These are phyloP conservation scores for Magallana gigas DNA, from an alignment of 1,140 invertebrate genomes.

Conservation along the genomic window DNA sequence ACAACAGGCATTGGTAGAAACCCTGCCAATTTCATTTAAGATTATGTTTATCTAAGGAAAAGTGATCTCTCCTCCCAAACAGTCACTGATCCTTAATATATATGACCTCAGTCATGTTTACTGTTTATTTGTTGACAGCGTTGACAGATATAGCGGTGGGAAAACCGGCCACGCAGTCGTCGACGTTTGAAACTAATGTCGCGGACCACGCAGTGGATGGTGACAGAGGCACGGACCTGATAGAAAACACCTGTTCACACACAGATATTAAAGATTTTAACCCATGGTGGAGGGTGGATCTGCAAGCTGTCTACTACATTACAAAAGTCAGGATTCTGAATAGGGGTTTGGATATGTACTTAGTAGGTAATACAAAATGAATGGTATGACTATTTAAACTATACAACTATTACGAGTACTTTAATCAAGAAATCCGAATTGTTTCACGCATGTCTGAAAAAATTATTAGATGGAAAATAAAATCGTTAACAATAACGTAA, in stretches of 20 bases:
- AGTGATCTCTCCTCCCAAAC: no score
- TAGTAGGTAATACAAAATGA: background rate
- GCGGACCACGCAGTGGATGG: background rate
- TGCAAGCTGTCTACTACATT: background rate
- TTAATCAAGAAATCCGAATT: no score
- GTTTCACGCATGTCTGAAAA: no score
- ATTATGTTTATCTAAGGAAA: no score
- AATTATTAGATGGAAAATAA: no score
- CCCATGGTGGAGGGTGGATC: background rate
- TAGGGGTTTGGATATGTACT: background rate
- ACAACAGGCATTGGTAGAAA: no score
- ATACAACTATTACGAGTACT: no score
- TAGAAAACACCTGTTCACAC: background rate
- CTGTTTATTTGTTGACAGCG: background rate
- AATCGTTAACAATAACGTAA: no score
- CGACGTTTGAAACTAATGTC: background rate
- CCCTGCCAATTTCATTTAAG: no score
- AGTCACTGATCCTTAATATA: no score
- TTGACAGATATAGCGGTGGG: background rate
- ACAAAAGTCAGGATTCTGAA: background rate
- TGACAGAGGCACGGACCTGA: background rate
- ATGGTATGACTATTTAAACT: no score
- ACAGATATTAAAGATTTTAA: background rate
- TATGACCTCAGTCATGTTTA: background rate
- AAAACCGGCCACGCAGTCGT: background rate